phyloP scores from a whole-genome alignment of 1,140 invertebrate species.

The Coenobita brevimanus region DNA sequence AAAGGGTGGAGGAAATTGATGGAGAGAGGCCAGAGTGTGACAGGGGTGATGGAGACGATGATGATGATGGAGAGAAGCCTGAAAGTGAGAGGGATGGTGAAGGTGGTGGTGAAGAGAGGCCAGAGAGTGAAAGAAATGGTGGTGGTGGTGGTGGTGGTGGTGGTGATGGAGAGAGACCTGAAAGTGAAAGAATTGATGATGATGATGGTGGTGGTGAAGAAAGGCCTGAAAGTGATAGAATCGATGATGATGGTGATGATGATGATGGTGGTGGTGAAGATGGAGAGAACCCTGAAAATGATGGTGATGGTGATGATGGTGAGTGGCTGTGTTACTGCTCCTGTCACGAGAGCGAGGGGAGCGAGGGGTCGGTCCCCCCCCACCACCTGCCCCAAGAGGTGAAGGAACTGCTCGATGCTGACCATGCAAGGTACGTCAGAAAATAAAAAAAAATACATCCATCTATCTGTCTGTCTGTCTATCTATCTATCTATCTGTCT shows the following conservation, averaged over 20 bases:
- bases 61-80: too few relatives aligned
- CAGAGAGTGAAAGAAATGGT: too few relatives aligned
- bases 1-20: too few relatives aligned
- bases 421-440: conserved; percentile 45
- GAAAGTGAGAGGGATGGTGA: too few relatives aligned
- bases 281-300: neutral
- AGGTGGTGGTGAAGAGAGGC: too few relatives aligned
- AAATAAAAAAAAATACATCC: neutral
- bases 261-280: neutral
- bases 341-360: conserved; percentile 23
- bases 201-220: too few relatives aligned
- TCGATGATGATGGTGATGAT: neutral
- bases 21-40: too few relatives aligned
- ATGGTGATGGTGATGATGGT: conserved; percentile 4
- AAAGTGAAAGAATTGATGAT: too few relatives aligned
- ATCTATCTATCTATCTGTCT: too few relatives aligned
- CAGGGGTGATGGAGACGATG: too few relatives aligned
- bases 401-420: conserved; percentile 51
- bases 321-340: conserved; percentile 35
- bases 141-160: too few relatives aligned
- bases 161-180: too few relatives aligned
- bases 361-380: neutral
- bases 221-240: neutral
- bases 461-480: neutral
- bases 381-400: conserved; percentile 48